Percentiles rank a stretch among this genome's conserved stretches.
These are phyloP conservation scores for Labeo calbasu DNA, from an alignment of 2,797 vertebrate species.

Conservation along the genomic window DNA sequence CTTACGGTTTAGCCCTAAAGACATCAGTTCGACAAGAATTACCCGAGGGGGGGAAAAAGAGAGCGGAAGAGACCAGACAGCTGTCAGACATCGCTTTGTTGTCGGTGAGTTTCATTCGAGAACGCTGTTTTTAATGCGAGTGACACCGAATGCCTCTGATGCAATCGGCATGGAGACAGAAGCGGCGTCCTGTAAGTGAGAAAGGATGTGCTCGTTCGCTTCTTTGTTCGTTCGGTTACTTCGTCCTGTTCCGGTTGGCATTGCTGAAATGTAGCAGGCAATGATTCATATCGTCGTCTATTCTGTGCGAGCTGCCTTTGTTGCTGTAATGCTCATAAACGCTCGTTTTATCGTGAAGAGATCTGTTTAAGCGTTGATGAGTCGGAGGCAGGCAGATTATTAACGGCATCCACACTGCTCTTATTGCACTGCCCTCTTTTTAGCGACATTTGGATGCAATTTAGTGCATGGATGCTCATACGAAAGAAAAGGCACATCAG, in stretches of 20 bases:
- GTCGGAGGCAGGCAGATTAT: constrained; percentile 5
- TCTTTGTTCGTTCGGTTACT: constrained; percentile 45
- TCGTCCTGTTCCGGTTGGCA: constrained; percentile 40
- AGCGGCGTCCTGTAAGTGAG: not conserved
- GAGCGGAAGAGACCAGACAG: constrained; percentile 14
- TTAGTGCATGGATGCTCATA: not conserved
- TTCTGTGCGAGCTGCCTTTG: constrained; percentile 11
- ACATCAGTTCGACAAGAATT: constrained; percentile 28
- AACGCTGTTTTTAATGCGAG: not conserved
- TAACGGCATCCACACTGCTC: constrained; percentile 17
- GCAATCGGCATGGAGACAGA: not conserved
- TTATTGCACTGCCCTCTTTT: not conserved
- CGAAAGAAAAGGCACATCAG: constrained; percentile 16
- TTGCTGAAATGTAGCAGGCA: constrained; percentile 16
- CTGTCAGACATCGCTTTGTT: constrained; percentile 43
- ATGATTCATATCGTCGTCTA: not conserved
- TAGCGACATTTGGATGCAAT: not conserved
- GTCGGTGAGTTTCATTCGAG: constrained; percentile 32
- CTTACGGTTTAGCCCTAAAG: not conserved
- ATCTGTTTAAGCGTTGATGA: not conserved
- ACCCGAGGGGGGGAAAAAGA: not conserved
- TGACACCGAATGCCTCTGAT: constrained; percentile 18
- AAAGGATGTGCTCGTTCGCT: constrained; percentile 14
- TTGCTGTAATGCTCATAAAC: not conserved
- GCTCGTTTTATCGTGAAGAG: not conserved